Evolutionary conservation across 2,888 invertebrate species (phyloP), one percentile per base, ranked within the genome.

Genomic region (Drosophila mercatorum): DNA sequence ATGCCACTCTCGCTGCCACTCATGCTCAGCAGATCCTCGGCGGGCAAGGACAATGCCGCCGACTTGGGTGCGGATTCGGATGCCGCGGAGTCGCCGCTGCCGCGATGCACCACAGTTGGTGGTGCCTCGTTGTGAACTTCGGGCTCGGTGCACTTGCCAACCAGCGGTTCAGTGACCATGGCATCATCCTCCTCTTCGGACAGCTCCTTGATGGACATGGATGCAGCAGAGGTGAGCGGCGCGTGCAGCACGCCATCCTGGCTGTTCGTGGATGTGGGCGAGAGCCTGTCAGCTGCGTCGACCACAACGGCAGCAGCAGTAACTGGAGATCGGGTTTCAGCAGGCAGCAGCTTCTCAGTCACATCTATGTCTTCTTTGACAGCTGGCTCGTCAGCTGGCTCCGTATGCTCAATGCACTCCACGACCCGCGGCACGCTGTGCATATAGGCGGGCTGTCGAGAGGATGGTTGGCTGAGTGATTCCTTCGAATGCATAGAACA

Each of bases 361-460:
- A 75, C 91, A 59, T 90, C 90, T 36, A 47, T 63, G 41, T 74
- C 77, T 14, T 81, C 88, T n/a, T 70, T 68, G 43, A 66, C 22
- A 6, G 61, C 66, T 4, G 17, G 67, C 41, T 68, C 77, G 8
- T 58, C 66, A 31, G 58, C 59, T 11, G 74, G 53, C 38, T 89
- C 85, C 44, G 78, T 61, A 11, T 80, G 68, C 53, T 86, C 86
- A 3, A 80, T 88, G 69, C 85, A 89, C 64, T 91, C 90, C 40
- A 90, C 88, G n/a, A 91, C 91, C 22, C 91, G 88, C 31, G 91
- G 92, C 69, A 91, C 92, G 14, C 85, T 80, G 47, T 91, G 88
- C 63, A 72, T 81, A 46, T 89, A 89, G 52, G 76, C 81, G 26
- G 88, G 86, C 71, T 84, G 56, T 31, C 43, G 5, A 5, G 5